Evolutionary conservation across 1,140 invertebrate species (phyloP).

Genomic region (Trichomalopsis sarcophagae): DNA sequence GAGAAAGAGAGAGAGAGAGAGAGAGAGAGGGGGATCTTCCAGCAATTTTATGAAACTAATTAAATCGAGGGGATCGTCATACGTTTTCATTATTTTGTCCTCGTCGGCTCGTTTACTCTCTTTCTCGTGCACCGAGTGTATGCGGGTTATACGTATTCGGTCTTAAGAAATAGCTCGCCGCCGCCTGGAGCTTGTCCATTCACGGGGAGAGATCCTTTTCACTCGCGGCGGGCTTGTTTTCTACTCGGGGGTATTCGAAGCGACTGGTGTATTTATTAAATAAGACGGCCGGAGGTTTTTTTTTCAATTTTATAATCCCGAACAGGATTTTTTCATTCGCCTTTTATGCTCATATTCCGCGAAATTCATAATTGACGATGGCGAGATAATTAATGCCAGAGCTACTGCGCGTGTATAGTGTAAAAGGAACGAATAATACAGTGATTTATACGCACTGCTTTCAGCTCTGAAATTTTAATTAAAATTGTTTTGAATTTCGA

Average conservation of each 20-base stretch:
- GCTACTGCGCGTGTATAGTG: too few relatives aligned
- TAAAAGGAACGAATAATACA: too few relatives aligned
- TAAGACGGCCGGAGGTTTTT: background rate
- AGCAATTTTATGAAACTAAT: constrained; percentile 17
- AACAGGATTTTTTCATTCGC: background rate
- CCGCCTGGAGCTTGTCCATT: background rate
- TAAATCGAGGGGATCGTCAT: background rate
- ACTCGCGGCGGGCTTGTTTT: background rate
- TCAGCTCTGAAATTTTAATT: too few relatives aligned
- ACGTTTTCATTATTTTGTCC: background rate
- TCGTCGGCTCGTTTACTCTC: background rate
- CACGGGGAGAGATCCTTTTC: background rate
- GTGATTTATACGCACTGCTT: too few relatives aligned
- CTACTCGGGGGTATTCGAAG: background rate
- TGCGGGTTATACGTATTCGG: background rate
- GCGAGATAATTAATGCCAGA: too few relatives aligned
- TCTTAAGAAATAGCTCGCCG: too few relatives aligned
- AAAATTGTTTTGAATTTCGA: too few relatives aligned
- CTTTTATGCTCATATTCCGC: too few relatives aligned
- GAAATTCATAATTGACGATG: too few relatives aligned
- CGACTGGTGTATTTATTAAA: background rate
- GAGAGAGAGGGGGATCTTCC: background rate
- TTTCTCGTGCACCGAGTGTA: too few relatives aligned
- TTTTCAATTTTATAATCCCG: background rate
- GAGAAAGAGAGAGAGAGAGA: background rate